phyloP scores from a whole-genome alignment of 2,888 invertebrate species.

The Hydriomena furcata region DNA sequence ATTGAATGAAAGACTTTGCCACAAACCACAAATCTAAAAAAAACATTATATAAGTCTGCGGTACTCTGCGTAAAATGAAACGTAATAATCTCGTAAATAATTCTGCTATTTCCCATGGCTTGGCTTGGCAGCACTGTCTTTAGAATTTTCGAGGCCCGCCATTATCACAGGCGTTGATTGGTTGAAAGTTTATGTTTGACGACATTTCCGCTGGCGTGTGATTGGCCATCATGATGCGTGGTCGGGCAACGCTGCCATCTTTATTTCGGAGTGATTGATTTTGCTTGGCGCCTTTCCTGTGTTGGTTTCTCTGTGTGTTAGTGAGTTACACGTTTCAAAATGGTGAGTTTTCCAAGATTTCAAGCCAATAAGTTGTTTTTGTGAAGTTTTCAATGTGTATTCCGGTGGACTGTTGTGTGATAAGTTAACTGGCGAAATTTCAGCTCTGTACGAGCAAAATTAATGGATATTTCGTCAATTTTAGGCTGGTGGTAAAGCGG shows the following conservation, averaged over 20 bases:
- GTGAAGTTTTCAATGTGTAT: constrained; percentile 58
- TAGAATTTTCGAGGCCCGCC: constrained; percentile 48
- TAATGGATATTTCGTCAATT: constrained; percentile 82
- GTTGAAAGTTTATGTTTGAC: constrained; percentile 46
- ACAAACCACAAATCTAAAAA: too few relatives aligned
- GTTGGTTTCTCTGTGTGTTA: constrained; percentile 74
- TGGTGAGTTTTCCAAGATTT: constrained; percentile 83
- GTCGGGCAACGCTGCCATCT: constrained; percentile 69
- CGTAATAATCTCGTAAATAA: neutral
- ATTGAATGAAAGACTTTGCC: too few relatives aligned
- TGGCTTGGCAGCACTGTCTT: constrained; percentile 70
- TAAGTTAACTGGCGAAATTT: constrained; percentile 83
- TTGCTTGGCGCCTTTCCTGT: constrained; percentile 83
- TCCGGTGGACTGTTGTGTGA: constrained; percentile 61
- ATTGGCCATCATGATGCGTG: constrained; percentile 58
- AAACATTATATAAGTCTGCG: neutral
- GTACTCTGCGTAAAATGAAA: constrained; percentile 5
- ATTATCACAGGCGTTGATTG: constrained; percentile 56
- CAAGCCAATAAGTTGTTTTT: constrained; percentile 58
- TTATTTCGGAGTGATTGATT: constrained; percentile 69
- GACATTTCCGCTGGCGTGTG: constrained; percentile 59
- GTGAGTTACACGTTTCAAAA: constrained; percentile 82
- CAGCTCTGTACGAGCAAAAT: constrained; percentile 79
- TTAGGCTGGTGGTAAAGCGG: constrained; percentile 99
- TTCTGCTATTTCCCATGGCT: constrained; percentile 37